Evolutionary conservation across 1,140 invertebrate species (phyloP).

Genomic region (Aphaenogaster ashmeadi): DNA sequence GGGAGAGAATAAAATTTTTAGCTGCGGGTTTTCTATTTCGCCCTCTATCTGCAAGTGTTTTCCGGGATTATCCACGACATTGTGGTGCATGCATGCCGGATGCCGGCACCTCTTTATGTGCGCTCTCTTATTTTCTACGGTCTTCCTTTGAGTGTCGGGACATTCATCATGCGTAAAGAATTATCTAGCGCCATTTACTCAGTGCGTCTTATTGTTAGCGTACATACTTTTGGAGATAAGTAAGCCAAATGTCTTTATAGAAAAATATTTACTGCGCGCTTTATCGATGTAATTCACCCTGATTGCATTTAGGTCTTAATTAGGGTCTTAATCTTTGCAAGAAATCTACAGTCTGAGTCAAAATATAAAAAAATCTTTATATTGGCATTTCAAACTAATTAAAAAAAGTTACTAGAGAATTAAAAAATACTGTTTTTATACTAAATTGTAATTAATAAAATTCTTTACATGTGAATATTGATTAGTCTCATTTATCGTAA

Average conservation of each 20-base stretch:
- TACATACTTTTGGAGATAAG: neutral
- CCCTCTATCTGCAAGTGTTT: conserved; percentile 24
- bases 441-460: neutral
- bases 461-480: neutral
- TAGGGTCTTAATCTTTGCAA: neutral
- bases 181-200: neutral
- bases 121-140: conserved; percentile 17
- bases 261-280: neutral
- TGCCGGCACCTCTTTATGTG: neutral
- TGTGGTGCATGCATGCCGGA: neutral
- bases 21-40: conserved; percentile 12
- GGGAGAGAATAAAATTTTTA: conserved; percentile 42
- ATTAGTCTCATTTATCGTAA: neutral
- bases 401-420: neutral
- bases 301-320: neutral
- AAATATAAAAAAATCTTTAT: neutral
- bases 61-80: conserved; percentile 10
- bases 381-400: neutral
- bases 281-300: neutral
- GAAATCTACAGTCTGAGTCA: neutral
- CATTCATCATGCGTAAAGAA: conserved; percentile 32
- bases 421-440: neutral
- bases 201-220: neutral
- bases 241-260: neutral
- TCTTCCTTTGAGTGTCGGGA: neutral